These are phyloP conservation scores for Corvus moneduloides DNA, from an alignment of 2,113 vertebrate species.

Conservation along the genomic window DNA sequence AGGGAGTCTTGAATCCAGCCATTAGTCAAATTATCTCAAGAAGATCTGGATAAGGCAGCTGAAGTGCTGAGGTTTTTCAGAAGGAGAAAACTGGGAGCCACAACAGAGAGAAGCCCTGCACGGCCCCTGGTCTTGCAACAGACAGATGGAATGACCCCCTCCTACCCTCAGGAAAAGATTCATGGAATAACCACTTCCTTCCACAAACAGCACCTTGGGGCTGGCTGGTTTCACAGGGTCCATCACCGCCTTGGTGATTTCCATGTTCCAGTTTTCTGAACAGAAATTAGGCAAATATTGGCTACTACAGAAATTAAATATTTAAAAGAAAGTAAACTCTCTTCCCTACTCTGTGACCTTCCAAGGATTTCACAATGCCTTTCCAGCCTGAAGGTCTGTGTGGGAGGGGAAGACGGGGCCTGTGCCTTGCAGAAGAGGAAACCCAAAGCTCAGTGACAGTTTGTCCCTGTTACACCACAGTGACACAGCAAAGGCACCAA, in stretches of 20 bases:
- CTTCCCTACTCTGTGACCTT: not conserved
- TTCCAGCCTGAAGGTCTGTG: not conserved
- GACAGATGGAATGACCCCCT: not conserved
- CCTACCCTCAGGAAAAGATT: not conserved
- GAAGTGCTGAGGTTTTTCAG: not conserved
- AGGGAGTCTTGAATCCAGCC: not conserved
- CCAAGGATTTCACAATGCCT: not conserved
- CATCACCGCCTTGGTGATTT: not conserved
- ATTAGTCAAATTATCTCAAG: not conserved
- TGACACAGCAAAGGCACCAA: not conserved
- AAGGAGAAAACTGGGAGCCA: not conserved
- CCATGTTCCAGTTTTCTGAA: fast-evolving
- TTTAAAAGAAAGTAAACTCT: not conserved
- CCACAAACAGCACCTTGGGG: not conserved
- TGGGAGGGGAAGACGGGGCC: not conserved
- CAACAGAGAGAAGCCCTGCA: not conserved
- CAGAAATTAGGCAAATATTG: not conserved
- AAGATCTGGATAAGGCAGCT: too few species aligned
- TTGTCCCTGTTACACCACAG: not conserved
- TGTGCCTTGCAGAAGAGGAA: not conserved
- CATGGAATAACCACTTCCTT: not conserved
- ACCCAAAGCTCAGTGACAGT: not conserved
- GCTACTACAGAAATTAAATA: not conserved
- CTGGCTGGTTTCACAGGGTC: not conserved
- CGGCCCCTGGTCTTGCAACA: not conserved